These are phyloP conservation scores for Pantelozetes paolii DNA, from an alignment of 2,888 invertebrate genomes.

Conservation along the genomic window DNA sequence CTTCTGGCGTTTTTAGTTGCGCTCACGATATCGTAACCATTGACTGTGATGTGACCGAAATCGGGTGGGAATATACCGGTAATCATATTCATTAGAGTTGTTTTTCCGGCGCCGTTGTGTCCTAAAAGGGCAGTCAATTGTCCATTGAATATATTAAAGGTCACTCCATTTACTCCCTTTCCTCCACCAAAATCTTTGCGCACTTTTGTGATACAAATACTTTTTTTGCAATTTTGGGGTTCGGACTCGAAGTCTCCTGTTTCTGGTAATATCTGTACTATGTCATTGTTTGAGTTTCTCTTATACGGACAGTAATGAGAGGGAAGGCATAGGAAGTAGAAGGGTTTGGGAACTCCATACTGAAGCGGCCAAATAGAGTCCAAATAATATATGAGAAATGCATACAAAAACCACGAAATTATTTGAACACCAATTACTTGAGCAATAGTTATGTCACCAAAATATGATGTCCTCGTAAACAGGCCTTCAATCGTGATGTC, in stretches of 20 bases:
- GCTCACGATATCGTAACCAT: slow-evolving; percentile 56
- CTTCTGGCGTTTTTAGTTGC: slow-evolving; percentile 63
- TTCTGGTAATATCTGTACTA: background rate
- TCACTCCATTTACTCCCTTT: too few relatives aligned
- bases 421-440: background rate
- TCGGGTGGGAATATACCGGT: slow-evolving; percentile 60
- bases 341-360: slow-evolving; percentile 73
- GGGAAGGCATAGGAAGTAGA: slow-evolving; percentile 69
- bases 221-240: too few relatives aligned
- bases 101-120: slow-evolving; percentile 82
- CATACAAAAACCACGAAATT: background rate
- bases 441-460: too few relatives aligned
- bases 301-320: background rate
- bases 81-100: slow-evolving; percentile 73
- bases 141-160: slow-evolving; percentile 66
- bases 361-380: slow-evolving; percentile 82
- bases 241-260: background rate
- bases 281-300: background rate
- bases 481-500: too few relatives aligned
- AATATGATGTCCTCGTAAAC: too few relatives aligned
- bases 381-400: slow-evolving; percentile 67
- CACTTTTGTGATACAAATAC: background rate
- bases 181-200: background rate
- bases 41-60: slow-evolving; percentile 52
- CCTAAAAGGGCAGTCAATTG: slow-evolving; percentile 81